Percentiles rank a stretch among this genome's conserved stretches.
Evolutionary conservation across 1,140 invertebrate genomes (phyloP).

Genomic region (Spodoptera frugiperda): DNA sequence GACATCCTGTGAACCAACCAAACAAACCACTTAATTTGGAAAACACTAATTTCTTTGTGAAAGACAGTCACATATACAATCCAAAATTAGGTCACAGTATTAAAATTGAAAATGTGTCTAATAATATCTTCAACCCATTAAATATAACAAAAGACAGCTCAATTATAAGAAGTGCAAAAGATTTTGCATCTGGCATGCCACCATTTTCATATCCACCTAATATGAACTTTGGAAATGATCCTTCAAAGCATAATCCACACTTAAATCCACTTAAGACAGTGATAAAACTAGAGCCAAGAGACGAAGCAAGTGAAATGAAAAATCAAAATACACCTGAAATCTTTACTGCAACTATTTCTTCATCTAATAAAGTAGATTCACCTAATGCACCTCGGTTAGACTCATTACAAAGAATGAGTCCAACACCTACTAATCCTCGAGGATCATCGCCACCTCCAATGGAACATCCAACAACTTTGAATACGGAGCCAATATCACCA

Average conservation of each 20-base stretch:
- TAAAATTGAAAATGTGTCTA: slow-evolving; percentile 80
- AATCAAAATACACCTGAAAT: slow-evolving; percentile 82
- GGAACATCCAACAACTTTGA: slow-evolving; percentile 80
- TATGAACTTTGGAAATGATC: slow-evolving; percentile 76
- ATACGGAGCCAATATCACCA: slow-evolving; percentile 79
- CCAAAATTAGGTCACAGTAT: slow-evolving; percentile 78
- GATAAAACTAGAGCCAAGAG: slow-evolving; percentile 87
- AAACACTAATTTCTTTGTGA: slow-evolving; percentile 81
- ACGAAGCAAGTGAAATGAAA: slow-evolving; percentile 87
- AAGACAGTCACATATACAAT: slow-evolving; percentile 82
- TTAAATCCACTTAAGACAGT: slow-evolving; percentile 84
- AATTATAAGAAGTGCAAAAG: slow-evolving; percentile 80
- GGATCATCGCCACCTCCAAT: slow-evolving; percentile 75
- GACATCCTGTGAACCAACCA: slow-evolving; percentile 71
- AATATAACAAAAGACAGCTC: slow-evolving; percentile 79
- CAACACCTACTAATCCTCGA: slow-evolving; percentile 77
- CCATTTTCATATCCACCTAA: slow-evolving; percentile 76
- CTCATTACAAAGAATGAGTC: slow-evolving; percentile 78
- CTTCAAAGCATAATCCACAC: slow-evolving; percentile 78
- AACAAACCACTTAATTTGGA: slow-evolving; percentile 80
- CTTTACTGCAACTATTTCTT: slow-evolving; percentile 82
- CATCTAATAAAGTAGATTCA: slow-evolving; percentile 78
- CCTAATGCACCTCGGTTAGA: slow-evolving; percentile 76
- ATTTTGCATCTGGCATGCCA: slow-evolving; percentile 73
- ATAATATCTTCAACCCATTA: slow-evolving; percentile 79